A percentile compares a stretch with the other conserved stretches of the same genome.
Conservation (phyloP, 2,797 vertebrate species). For the Cyclopterus lumpus region DNA sequence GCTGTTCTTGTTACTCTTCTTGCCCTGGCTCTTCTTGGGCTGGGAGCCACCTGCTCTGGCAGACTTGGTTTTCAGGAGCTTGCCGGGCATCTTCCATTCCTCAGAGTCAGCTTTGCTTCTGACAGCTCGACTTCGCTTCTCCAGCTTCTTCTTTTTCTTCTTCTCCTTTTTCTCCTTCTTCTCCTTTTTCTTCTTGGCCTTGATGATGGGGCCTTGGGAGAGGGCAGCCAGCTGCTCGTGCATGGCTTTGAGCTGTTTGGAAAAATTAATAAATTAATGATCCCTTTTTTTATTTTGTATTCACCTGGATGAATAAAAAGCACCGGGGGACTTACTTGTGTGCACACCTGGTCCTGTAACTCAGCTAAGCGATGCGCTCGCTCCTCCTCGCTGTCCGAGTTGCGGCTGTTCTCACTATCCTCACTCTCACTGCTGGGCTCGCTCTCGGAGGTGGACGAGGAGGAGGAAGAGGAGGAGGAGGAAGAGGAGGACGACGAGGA, state of each 20-base stretch:
- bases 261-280: neutral
- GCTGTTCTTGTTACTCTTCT: constrained; percentile 84
- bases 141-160: constrained; percentile 87
- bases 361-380: constrained; percentile 90
- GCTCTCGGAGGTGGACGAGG: constrained; percentile 84
- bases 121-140: constrained; percentile 83
- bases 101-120: constrained; percentile 83
- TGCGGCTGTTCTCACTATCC: constrained; percentile 90
- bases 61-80: constrained; percentile 82
- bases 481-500: constrained; percentile 91
- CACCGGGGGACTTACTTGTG: constrained; percentile 71
- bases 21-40: constrained; percentile 75
- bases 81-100: constrained; percentile 80
- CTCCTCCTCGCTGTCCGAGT: constrained; percentile 92
- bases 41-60: constrained; percentile 68
- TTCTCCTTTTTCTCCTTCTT: constrained; percentile 91
- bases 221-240: constrained; percentile 95
- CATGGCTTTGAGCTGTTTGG: constrained; percentile 88
- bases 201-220: constrained; percentile 92
- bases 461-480: constrained; percentile 80
- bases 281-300: accelerated
- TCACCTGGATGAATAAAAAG: neutral
- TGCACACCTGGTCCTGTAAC: constrained; percentile 86
- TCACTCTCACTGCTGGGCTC: constrained; percentile 89
- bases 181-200: constrained; percentile 92